A percentile compares a stretch with the other conserved stretches of the same genome.
Evolutionary conservation across 1,140 invertebrate genomes (phyloP).

Genomic region (Neodiprion virginianus): DNA sequence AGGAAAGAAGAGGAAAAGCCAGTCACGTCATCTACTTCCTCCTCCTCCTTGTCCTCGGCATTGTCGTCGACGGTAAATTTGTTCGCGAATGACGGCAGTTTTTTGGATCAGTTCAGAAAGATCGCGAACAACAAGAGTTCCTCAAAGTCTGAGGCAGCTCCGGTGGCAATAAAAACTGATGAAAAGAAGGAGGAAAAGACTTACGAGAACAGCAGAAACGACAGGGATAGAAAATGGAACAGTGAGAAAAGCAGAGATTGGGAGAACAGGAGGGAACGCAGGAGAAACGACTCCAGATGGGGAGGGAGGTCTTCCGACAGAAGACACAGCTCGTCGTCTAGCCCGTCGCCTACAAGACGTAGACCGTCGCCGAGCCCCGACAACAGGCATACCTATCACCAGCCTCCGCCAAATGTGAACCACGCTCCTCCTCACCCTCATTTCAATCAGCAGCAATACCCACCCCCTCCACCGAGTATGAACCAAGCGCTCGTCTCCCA

Average conservation of each 20-base stretch:
- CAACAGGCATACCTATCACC: conserved; percentile 42
- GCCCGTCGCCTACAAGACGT: conserved; percentile 49
- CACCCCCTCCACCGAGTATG: conserved; percentile 32
- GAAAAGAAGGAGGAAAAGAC: conserved; percentile 37
- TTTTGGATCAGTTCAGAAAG: conserved; percentile 80
- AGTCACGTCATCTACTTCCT: background rate
- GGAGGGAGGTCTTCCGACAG: conserved; percentile 41
- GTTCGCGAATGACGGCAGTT: conserved; percentile 83
- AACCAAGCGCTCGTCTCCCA: conserved; percentile 25
- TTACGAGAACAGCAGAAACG: conserved; percentile 43
- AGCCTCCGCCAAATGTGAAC: conserved; percentile 32
- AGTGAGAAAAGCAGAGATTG: conserved; percentile 49
- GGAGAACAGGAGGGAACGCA: conserved; percentile 48
- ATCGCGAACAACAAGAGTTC: conserved; percentile 61
- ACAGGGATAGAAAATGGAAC: conserved; percentile 49
- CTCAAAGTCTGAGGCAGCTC: conserved; percentile 26
- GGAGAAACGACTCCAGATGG: conserved; percentile 51
- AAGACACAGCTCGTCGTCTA: conserved; percentile 50
- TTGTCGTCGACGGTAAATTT: conserved; percentile 61
- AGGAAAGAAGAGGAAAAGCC: conserved; percentile 56
- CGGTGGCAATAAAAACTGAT: conserved; percentile 33
- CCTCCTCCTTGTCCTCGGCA: background rate
- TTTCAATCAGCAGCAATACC: conserved; percentile 41
- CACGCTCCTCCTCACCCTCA: conserved; percentile 30
- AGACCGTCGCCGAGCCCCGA: conserved; percentile 45